A percentile compares a stretch with the other conserved stretches of the same genome.
These are phyloP conservation scores for Yponomeuta plumbellus DNA, from an alignment of 2,888 invertebrate genomes.

Conservation along the genomic window DNA sequence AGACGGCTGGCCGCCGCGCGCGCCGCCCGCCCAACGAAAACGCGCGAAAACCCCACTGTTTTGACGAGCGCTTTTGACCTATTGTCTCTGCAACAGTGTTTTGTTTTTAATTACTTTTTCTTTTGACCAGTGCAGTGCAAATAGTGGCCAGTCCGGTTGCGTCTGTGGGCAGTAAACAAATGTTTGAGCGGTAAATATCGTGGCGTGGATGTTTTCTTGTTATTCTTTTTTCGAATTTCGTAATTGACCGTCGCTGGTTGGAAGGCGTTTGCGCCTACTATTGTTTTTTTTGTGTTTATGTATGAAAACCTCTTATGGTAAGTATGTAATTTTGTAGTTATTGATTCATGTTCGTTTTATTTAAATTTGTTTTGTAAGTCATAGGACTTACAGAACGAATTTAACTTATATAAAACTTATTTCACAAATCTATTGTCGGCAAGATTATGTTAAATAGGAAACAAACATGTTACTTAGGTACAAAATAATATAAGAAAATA, in stretches of 20 bases:
- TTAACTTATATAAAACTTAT: no score
- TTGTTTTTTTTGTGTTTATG: neutral
- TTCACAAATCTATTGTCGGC: no score
- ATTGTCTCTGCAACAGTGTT: neutral
- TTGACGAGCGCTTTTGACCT: conserved; percentile 23
- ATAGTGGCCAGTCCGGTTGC: conserved; percentile 36
- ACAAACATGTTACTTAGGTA: no score
- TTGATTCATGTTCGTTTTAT: no score
- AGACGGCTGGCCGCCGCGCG: conserved; percentile 59
- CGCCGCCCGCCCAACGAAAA: conserved; percentile 72
- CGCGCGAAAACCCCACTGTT: conserved; percentile 22
- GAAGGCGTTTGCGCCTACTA: neutral
- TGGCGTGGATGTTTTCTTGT: neutral
- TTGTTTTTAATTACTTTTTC: conserved; percentile 22
- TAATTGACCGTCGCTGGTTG: neutral
- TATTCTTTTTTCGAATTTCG: conserved; percentile 1
- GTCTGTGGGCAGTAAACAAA: conserved; percentile 36
- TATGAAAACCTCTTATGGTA: neutral
- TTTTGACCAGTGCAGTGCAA: conserved; percentile 28
- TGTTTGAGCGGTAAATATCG: conserved; percentile 60
- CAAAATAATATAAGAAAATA: no score
- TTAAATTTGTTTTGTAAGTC: no score
- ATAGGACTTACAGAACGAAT: no score
- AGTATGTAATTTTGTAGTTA: neutral
- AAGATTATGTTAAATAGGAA: no score